A percentile compares a stretch with the other conserved stretches of the same genome.
Conservation (phyloP, 1,140 invertebrate genomes). For the Cydia fagiglandana region DNA sequence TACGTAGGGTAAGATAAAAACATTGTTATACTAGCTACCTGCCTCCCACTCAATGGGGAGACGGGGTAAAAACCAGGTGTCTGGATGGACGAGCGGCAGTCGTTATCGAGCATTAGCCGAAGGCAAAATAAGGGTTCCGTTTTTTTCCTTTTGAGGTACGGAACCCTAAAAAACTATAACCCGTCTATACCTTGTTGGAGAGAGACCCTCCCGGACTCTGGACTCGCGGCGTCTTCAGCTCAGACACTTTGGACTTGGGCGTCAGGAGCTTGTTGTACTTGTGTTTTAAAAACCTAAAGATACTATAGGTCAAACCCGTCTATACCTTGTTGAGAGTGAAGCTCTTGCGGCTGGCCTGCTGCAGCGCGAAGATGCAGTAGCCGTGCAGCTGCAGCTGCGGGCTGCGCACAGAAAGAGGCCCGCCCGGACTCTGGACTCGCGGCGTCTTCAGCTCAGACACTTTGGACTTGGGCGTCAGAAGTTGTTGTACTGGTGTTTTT, state of each 20-base stretch:
- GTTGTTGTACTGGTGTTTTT: no score
- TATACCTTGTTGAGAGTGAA: constrained; percentile 89
- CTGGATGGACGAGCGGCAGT: no score
- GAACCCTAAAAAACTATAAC: no score
- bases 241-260: constrained; percentile 82
- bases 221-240: constrained; percentile 83
- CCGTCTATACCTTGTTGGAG: constrained; percentile 84
- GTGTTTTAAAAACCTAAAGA: no score
- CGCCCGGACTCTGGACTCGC: constrained; percentile 88
- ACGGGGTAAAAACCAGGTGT: no score
- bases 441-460: constrained; percentile 83
- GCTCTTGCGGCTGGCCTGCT: constrained; percentile 87
- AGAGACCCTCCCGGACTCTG: constrained; percentile 91
- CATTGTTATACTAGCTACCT: no score
- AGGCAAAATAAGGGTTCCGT: no score
- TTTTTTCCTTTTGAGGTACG: no score
- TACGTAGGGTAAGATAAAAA: no score
- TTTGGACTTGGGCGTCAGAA: constrained; percentile 79
- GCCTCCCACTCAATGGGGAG: no score
- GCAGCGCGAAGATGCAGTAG: constrained; percentile 89
- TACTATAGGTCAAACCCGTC: no score
- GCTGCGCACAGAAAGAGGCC: constrained; percentile 88
- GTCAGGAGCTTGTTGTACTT: constrained; percentile 81
- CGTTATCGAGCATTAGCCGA: no score
- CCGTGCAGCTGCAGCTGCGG: constrained; percentile 89